Evolutionary conservation across 2,888 invertebrate genomes (phyloP).

Genomic region (Lampropteryx suffumata): DNA sequence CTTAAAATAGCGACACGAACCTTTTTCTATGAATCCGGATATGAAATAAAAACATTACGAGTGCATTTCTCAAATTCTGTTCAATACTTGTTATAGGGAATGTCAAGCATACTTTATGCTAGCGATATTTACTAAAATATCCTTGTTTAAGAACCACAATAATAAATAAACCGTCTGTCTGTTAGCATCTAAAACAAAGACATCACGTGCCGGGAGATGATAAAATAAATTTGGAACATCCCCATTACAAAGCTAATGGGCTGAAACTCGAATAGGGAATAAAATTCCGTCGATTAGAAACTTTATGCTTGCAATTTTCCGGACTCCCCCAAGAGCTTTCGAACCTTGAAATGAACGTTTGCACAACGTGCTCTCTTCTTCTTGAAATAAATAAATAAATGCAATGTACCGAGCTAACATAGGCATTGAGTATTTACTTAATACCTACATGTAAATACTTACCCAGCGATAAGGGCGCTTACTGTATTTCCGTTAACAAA

Average conservation of each 20-base stretch:
- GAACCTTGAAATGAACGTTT: slow-evolving; percentile 51
- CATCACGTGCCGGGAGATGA: slow-evolving; percentile 80
- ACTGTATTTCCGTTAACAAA: too few species aligned
- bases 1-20: too few species aligned
- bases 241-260: slow-evolving; percentile 81
- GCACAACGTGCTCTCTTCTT: slow-evolving; percentile 31
- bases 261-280: slow-evolving; percentile 79
- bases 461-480: too few species aligned
- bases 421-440: not conserved
- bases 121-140: too few species aligned
- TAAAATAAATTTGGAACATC: slow-evolving; percentile 81
- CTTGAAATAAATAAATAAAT: slow-evolving; percentile 9
- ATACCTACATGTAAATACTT: too few species aligned
- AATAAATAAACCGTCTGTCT: slow-evolving; percentile 49
- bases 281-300: slow-evolving; percentile 83
- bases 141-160: slow-evolving; percentile 26
- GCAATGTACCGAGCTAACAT: not conserved
- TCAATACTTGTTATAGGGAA: too few species aligned
- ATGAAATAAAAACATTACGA: too few species aligned
- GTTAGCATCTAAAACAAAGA: slow-evolving; percentile 62
- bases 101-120: too few species aligned
- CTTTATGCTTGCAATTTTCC: slow-evolving; percentile 81
- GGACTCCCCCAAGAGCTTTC: slow-evolving; percentile 50
- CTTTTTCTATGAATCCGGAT: too few species aligned
- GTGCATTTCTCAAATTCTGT: too few species aligned